Evolutionary conservation across 1,140 invertebrate species (phyloP), one percentile per base, ranked within the genome.

Genomic region (Ostrea denselamellosa): DNA sequence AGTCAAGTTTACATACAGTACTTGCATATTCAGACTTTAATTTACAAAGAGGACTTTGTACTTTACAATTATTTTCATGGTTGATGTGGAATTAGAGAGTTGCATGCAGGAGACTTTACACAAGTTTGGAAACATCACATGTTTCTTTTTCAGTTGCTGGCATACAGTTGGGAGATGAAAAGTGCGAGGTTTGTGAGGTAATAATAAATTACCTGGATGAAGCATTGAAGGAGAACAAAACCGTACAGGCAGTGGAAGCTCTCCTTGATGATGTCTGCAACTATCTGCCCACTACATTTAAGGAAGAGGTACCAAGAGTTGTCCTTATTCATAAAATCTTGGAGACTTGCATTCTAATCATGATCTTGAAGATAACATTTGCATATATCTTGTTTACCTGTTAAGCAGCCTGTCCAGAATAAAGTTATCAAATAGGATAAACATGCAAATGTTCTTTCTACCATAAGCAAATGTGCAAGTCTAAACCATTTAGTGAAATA

Each of bases 201-300:
- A 28, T 91, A 4, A n/a, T 89, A 19, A 88, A 85, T 54, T 90
- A 89, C 51, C 22, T 88, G 19, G 81, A 53, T 34, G 87, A 87
- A 17, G 85, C 83, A 0, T 14, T 90, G 52, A 90, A 89, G 65
- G 84, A 90, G 19, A 89, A 89, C 82, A 83, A 87, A 14, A 89
- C 90, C 8, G 86, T 65, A 56, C 71, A 87, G 54, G 89, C 85
- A 22, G 65, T 90, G 8, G 83, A 87, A 54, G 71, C 65, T 8
- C 53, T 90, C 19, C 28, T 91, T 14, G 71, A 91, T 9, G 62
- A 90, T 62, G 77, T 90, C 34, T 91, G 90, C 65, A 87, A 82
- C 44, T 28, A 77, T 25, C 84, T 91, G 17, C 89, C 89, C 8
- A 53, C 44, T 19, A 85, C 83, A 14, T 56, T 90, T 19, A 85